These are phyloP conservation scores for Diogma glabrata DNA, from an alignment of 2,888 invertebrate species.

Conservation along the genomic window DNA sequence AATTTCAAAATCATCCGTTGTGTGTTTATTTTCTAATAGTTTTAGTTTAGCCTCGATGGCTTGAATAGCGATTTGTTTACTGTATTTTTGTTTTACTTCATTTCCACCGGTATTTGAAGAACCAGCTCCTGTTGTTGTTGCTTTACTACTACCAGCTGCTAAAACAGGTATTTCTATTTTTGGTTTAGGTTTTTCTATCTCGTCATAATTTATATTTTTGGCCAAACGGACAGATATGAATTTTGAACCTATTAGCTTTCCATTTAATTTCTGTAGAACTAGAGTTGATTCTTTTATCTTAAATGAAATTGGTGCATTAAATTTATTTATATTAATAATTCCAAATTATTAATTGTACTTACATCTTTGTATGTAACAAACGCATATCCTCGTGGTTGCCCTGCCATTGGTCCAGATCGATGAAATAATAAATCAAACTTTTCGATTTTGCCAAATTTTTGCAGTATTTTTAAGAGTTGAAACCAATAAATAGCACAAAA, in stretches of 20 bases:
- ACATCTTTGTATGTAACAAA: slow-evolving; percentile 71
- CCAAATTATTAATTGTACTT: slow-evolving; percentile 14
- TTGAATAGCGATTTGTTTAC: slow-evolving; percentile 69
- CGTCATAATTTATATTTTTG: slow-evolving; percentile 59
- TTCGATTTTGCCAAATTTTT: slow-evolving; percentile 85
- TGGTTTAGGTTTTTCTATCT: slow-evolving; percentile 61
- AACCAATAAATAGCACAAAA: slow-evolving; percentile 75
- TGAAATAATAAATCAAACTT: slow-evolving; percentile 95
- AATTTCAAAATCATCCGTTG: slow-evolving; percentile 55
- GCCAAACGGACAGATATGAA: slow-evolving; percentile 72
- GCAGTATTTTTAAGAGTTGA: slow-evolving; percentile 91
- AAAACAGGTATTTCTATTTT: slow-evolving; percentile 67
- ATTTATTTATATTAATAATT: neutral
- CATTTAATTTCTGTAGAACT: slow-evolving; percentile 63
- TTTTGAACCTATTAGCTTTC: slow-evolving; percentile 60
- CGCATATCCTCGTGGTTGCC: slow-evolving; percentile 86
- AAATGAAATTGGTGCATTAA: slow-evolving; percentile 12
- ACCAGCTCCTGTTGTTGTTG: slow-evolving; percentile 21
- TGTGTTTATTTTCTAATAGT: slow-evolving; percentile 54
- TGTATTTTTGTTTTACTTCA: slow-evolving; percentile 47
- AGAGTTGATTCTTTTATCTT: slow-evolving; percentile 47
- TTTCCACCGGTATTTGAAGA: slow-evolving; percentile 28
- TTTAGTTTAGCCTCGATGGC: slow-evolving; percentile 82
- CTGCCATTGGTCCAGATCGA: slow-evolving; percentile 76
- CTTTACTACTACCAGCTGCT: slow-evolving; percentile 46